Evolutionary conservation across 2,797 vertebrate species (phyloP).

Genomic region (Danio jaintianensis): DNA sequence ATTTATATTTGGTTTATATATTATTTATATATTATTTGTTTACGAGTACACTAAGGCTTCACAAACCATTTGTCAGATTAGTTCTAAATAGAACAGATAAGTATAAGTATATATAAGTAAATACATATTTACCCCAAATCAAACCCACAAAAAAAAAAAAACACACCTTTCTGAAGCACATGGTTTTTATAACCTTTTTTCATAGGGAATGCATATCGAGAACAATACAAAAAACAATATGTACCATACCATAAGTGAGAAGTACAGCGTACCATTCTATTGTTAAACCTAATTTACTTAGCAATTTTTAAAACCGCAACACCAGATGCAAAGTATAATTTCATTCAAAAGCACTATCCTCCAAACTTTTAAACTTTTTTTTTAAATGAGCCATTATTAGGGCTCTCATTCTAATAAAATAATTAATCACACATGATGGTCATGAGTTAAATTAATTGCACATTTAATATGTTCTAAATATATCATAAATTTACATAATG

Average conservation of each 20-base stretch:
- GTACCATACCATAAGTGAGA: not conserved
- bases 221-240: not conserved
- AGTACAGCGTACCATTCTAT: not conserved
- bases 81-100: too few relatives aligned
- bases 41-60: not conserved
- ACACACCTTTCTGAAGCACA: not conserved
- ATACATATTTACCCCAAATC: not conserved
- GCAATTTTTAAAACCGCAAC: not conserved
- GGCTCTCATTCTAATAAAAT: too few relatives aligned
- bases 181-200: not conserved
- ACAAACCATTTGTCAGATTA: not conserved
- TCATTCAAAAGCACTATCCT: too few relatives aligned
- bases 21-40: not conserved
- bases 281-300: not conserved
- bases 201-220: not conserved
- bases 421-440: too few relatives aligned
- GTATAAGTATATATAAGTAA: too few relatives aligned
- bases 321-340: not conserved
- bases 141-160: slow-evolving; percentile 10
- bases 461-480: too few relatives aligned
- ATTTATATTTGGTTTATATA: not conserved
- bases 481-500: too few relatives aligned
- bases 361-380: too few relatives aligned
- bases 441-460: too few relatives aligned
- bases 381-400: too few relatives aligned